Evolutionary conservation across 2,888 invertebrate genomes (phyloP), one percentile per base, ranked within the genome.

Genomic region (Lasioglossum morio): DNA sequence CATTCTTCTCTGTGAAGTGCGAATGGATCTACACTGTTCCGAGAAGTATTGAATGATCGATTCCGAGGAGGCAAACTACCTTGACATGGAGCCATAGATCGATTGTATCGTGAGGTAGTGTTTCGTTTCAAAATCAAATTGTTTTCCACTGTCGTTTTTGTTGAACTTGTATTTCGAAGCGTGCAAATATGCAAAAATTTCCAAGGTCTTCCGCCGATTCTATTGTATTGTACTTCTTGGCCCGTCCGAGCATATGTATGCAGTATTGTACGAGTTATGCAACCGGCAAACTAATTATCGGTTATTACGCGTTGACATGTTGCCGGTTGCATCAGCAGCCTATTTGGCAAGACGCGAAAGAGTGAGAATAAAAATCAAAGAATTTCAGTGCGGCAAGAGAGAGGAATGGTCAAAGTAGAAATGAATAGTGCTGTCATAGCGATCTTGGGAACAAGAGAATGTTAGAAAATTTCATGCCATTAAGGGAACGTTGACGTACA

Each of bases 281-380:
- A 92, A 91, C 70, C 66, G 27, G 75, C 86, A 82, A 85, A 90
- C 90, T 93, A 93, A 93, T 93, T 93, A 93, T 92, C 92, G 88
- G 90, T 91, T 88, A 92, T 94, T 93, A 92, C 87, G 89, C 66
- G 78, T 79, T 90, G 90, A 88, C 84, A 88, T 88, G 88, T 87
- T 87, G 78, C 74, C 80, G 74, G 79, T 92, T 92, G 87, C 91
- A 87, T 91, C 90, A 91, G 86, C 87, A 84, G 83, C 43, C 88
- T 79, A 87, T 89, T 91, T 86, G 82, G 66, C 60, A 80, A 70
- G 75, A 63, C 60, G 79, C 70, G 75, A 69, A 70, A 48, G 16
- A 82, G 46, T 60, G 70, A 60, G 66, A 30, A 85, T 85, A 43
- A 81, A 84, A 85, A 86, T 40, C 12, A 81, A 84, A 84, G 86